A percentile compares a stretch with the other conserved stretches of the same genome.
Conservation (phyloP, 2,888 invertebrate genomes). For the Leucozona laternaria region DNA sequence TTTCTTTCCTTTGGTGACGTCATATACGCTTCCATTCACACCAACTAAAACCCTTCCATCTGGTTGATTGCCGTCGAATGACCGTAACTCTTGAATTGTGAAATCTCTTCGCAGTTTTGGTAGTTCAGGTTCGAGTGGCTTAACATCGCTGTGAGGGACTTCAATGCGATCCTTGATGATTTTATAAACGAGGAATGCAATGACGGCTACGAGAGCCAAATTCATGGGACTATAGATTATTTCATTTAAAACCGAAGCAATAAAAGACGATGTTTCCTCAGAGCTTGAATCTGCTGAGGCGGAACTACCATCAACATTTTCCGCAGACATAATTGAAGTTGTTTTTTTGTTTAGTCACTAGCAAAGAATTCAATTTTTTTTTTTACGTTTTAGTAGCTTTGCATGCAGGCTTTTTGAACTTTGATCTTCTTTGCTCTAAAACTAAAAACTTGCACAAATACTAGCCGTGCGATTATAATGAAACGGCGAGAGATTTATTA, state of each 20-base stretch:
- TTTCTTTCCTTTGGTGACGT: constrained; percentile 94
- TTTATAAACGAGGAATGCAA: constrained; percentile 90
- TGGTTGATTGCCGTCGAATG: constrained; percentile 93
- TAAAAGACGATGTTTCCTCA: constrained; percentile 75
- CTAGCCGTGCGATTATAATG: not conserved
- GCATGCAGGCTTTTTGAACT: constrained; percentile 48
- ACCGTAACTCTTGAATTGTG: constrained; percentile 92
- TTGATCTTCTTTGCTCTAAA: constrained; percentile 48
- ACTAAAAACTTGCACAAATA: constrained; percentile 20
- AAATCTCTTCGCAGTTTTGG: constrained; percentile 95
- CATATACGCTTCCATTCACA: constrained; percentile 97
- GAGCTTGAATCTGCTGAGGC: constrained; percentile 34
- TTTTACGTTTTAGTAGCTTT: constrained; percentile 19
- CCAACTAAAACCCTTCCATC: constrained; percentile 96
- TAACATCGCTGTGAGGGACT: constrained; percentile 81
- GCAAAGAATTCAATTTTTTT: constrained; percentile 1
- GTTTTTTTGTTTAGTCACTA: constrained; percentile 5
- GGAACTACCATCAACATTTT: constrained; percentile 46
- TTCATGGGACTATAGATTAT: constrained; percentile 90
- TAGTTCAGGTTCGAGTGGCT: constrained; percentile 85
- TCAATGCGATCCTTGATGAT: constrained; percentile 87
- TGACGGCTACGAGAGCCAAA: constrained; percentile 87
- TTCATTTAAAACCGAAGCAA: constrained; percentile 84
- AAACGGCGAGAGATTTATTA: constrained; percentile 21
- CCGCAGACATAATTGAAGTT: constrained; percentile 56